Evolutionary conservation across 2,888 invertebrate genomes (phyloP), one percentile per base, ranked within the genome.

Genomic region (Scotopteryx bipunctaria): DNA sequence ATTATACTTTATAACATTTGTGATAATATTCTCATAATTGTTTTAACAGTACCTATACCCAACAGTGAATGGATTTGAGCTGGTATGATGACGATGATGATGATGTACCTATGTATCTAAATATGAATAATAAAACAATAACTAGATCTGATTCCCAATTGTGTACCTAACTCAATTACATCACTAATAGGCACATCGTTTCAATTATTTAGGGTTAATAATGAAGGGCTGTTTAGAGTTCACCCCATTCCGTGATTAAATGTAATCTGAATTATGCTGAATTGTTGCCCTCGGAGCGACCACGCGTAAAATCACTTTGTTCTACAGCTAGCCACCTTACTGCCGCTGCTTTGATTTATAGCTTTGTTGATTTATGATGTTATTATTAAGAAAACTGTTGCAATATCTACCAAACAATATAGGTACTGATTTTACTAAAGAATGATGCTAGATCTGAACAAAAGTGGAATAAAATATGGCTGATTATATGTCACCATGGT

Each of bases 251-350:
- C 68, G 81, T 82, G 78, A 83, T 84, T 83, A 85, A 82, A 81
- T 79, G 78, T 83, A 76, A 80, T 78, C 77, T 71, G 78, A 76
- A 78, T 81, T 77, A 78, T 73, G 80, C 81, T 78, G 81, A 81
- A 78, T 73, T 73, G 74, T 72, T 78, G 81, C 83, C 81, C 77
- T 74, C 65, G 74, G 57, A 69, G 60, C 66, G 70, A 66, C 79
- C 79, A 80, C 73, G 84, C 90, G 88, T 90, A 88, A 90, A 91
- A 91, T 91, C 90, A 87, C 83, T 85, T 86, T 83, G 86, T 86
- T 83, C 82, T 81, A 75, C 73, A 67, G 83, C 78, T 84, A 76
- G 80, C 76, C 80, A 78, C 69, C 73, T 83, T 71, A 71, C 78
- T 71, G 79, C 76, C 76, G n/a, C n/a, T 42, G 53, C 38, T 59